Conservation (phyloP, 2,113 vertebrate genomes). For the Leptobrachium leishanense region DNA sequence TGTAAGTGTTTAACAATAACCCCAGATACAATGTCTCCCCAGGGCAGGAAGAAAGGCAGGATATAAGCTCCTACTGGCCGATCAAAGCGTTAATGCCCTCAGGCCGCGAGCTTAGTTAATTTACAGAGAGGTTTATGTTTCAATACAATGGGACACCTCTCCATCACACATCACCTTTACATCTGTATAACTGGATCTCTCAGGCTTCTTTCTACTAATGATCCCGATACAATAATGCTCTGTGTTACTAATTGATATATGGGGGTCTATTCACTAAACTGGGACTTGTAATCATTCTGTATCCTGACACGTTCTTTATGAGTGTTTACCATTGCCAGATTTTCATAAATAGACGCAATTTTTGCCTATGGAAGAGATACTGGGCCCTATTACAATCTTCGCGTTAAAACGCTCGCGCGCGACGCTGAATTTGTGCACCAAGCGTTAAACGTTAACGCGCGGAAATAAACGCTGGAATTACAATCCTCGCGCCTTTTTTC, state of each 20-base stretch:
- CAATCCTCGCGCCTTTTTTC: too few relatives aligned
- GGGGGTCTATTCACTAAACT: background rate
- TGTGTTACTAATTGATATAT: background rate
- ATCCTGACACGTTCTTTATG: too few relatives aligned
- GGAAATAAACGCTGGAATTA: too few relatives aligned
- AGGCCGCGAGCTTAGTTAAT: conserved; percentile 55
- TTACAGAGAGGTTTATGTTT: conserved; percentile 52
- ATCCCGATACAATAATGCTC: background rate
- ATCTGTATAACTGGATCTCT: background rate
- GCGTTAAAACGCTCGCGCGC: too few relatives aligned
- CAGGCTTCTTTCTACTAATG: background rate
- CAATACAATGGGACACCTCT: background rate
- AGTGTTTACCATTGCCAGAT: too few relatives aligned
- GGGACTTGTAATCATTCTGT: too few relatives aligned
- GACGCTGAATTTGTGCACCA: too few relatives aligned
- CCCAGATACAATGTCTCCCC: conserved; percentile 53
- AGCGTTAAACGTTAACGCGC: too few relatives aligned
- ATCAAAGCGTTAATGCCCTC: conserved; percentile 53
- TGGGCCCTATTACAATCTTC: too few relatives aligned
- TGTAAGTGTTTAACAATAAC: conserved; percentile 59
- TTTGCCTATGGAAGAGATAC: too few relatives aligned
- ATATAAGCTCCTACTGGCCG: conserved; percentile 52
- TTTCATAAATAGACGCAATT: too few relatives aligned
- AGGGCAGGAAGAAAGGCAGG: conserved; percentile 54
- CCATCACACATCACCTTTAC: conserved; percentile 1